Conservation (phyloP, 2,113 vertebrate genomes). For the Eublepharis macularius region DNA sequence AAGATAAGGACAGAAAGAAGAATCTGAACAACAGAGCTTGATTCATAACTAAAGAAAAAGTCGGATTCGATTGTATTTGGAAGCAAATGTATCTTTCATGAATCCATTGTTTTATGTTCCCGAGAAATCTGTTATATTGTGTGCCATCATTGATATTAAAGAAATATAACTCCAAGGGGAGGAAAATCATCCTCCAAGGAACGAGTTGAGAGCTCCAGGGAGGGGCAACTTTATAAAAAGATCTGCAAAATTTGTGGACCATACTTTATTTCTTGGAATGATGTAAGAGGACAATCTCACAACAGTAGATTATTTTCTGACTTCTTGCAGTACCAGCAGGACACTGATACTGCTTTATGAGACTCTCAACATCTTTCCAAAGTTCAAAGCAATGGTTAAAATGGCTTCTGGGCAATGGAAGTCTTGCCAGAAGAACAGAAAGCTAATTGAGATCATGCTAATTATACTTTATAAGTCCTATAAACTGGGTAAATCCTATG, state of each 20-base stretch:
- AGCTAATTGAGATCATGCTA: conserved; percentile 1
- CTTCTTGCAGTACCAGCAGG: not conserved
- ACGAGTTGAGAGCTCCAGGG: not conserved
- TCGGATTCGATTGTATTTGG: conserved; percentile 10
- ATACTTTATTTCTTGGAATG: not conserved
- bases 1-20: not conserved
- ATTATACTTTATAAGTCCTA: not conserved
- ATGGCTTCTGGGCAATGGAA: not conserved
- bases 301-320: conserved; percentile 8
- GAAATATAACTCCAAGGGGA: not conserved
- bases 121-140: not conserved
- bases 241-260: conserved; percentile 8
- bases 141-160: not conserved
- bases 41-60: not conserved
- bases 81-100: not conserved
- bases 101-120: not conserved
- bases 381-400: not conserved
- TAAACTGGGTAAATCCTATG: too few relatives aligned
- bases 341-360: not conserved
- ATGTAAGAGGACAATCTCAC: conserved; percentile 10
- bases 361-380: not conserved
- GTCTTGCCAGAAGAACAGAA: not conserved
- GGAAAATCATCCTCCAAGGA: conserved; percentile 7
- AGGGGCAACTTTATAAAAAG: conserved; percentile 6
- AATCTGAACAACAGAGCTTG: not conserved